Conservation (phyloP, 2,888 invertebrate genomes). For the Aromia moschata region DNA sequence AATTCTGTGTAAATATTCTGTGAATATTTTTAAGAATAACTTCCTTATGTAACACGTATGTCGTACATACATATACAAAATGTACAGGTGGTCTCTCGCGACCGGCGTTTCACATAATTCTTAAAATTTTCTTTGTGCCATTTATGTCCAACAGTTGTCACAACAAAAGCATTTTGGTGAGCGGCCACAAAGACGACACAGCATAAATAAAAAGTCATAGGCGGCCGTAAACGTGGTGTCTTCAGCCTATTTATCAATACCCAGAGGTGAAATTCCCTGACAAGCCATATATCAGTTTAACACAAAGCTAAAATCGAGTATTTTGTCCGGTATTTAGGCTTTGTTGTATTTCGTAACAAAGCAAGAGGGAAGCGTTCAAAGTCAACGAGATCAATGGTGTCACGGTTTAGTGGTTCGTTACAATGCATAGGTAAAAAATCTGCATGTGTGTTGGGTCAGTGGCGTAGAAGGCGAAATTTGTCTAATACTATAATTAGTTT, state of each 20-base stretch:
- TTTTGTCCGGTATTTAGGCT: conserved; percentile 53
- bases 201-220: conserved; percentile 32
- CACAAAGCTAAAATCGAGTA: conserved; percentile 53
- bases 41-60: background rate
- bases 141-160: conserved; percentile 41
- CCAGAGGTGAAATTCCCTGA: conserved; percentile 40
- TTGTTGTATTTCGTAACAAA: conserved; percentile 49
- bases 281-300: conserved; percentile 53
- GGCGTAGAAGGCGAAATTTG: background rate
- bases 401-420: conserved; percentile 47
- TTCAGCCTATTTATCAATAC: conserved; percentile 46
- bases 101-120: conserved; percentile 34
- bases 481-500: background rate
- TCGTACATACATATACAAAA: conserved; percentile 12
- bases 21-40: too few species aligned
- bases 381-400: conserved; percentile 50
- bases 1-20: too few species aligned
- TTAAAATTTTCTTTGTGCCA: conserved; percentile 27
- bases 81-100: conserved; percentile 34
- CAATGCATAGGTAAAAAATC: conserved; percentile 29
- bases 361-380: conserved; percentile 49
- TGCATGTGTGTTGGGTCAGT: conserved; percentile 7
- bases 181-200: conserved; percentile 29
- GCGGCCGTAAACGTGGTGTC: conserved; percentile 40
- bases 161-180: conserved; percentile 43